Evolutionary conservation across 1,140 invertebrate species (phyloP).

Genomic region (Drosophila paulistorum): DNA sequence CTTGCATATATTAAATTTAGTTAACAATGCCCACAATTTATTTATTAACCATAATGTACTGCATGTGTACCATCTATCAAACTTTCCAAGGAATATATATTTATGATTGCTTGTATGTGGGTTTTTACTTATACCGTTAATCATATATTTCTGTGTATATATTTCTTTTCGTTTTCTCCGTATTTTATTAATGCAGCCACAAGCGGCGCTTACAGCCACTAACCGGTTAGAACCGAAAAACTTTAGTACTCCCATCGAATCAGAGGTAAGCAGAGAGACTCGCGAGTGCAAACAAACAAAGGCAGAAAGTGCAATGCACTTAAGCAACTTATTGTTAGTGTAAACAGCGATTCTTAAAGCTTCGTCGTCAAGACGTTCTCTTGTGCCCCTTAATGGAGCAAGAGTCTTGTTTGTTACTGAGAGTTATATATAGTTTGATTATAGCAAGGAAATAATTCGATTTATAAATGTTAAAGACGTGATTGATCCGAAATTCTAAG

Average conservation of each 20-base stretch:
- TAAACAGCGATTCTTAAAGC: slow-evolving; percentile 33
- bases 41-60: neutral
- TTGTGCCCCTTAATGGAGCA: no score
- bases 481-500: no score
- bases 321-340: slow-evolving; percentile 23
- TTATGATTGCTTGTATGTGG: neutral
- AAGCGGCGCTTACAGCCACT: slow-evolving; percentile 17
- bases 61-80: neutral
- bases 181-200: neutral
- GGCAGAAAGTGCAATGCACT: slow-evolving; percentile 65
- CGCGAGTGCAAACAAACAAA: slow-evolving; percentile 27
- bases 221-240: slow-evolving; percentile 62
- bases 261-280: slow-evolving; percentile 8
- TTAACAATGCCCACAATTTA: neutral
- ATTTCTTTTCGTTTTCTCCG: slow-evolving; percentile 34
- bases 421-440: no score
- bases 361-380: neutral
- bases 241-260: slow-evolving; percentile 9
- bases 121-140: neutral
- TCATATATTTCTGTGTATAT: slow-evolving; percentile 9
- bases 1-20: neutral
- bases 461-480: no score
- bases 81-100: neutral
- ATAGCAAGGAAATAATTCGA: no score
- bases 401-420: no score